These are phyloP conservation scores for Petroica traversi DNA, from an alignment of 2,113 vertebrate genomes.

Conservation along the genomic window DNA sequence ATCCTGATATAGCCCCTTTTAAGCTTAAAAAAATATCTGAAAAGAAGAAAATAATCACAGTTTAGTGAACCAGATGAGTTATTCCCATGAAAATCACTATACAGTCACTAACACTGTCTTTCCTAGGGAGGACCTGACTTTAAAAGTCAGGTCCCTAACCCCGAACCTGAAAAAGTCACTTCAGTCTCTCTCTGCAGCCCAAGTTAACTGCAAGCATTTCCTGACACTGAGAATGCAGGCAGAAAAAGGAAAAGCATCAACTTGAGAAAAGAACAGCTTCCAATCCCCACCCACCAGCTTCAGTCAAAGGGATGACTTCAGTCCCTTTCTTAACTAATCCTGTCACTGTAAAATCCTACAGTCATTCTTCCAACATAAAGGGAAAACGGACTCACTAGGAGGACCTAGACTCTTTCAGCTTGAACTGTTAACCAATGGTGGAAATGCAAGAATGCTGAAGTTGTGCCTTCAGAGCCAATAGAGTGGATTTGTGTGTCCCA, in stretches of 20 bases:
- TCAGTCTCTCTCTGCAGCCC: not conserved
- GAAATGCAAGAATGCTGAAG: conserved; percentile 79
- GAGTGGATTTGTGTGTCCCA: conserved; percentile 74
- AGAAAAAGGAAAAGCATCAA: conserved; percentile 47
- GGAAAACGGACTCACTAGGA: conserved; percentile 69
- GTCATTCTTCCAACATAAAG: conserved; percentile 84
- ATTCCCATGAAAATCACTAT: not conserved
- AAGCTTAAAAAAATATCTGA: not conserved
- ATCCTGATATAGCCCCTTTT: not conserved
- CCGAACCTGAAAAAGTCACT: not conserved
- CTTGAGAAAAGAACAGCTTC: conserved; percentile 55
- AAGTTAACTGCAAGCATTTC: conserved; percentile 47
- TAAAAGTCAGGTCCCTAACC: not conserved
- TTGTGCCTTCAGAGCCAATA: conserved; percentile 81
- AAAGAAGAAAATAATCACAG: not conserved
- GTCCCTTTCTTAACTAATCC: conserved; percentile 71
- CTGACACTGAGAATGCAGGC: conserved; percentile 33
- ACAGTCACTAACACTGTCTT: not conserved
- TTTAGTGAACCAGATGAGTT: not conserved
- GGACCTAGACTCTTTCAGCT: conserved; percentile 75
- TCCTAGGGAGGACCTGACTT: too few relatives aligned
- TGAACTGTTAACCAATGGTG: conserved; percentile 82
- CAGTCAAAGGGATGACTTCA: conserved; percentile 71
- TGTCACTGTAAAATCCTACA: conserved; percentile 77
- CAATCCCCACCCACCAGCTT: conserved; percentile 65